phyloP scores from a whole-genome alignment of 2,888 invertebrate species.

The Stomorhina lunata region DNA sequence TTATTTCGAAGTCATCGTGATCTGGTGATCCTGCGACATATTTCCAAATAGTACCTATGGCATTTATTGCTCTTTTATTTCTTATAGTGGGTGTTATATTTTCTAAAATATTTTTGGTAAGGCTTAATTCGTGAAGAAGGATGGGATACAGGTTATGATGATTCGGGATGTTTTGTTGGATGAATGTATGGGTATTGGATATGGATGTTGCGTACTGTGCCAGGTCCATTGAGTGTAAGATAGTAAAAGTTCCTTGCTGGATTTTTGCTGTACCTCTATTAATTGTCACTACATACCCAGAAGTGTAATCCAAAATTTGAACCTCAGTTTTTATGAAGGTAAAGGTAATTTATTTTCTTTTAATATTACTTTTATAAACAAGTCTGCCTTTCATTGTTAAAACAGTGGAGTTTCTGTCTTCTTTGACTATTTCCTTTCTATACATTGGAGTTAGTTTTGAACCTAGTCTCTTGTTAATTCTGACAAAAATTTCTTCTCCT shows the following conservation, averaged over 20 bases:
- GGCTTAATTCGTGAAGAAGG: no score
- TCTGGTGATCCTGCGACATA: conserved; percentile 20
- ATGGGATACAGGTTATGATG: no score
- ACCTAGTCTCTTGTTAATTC: conserved; percentile 33
- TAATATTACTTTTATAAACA: conserved; percentile 5
- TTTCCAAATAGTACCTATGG: conserved; percentile 25
- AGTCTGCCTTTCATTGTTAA: not conserved
- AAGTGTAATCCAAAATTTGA: conserved; percentile 3
- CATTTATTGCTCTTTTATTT: conserved; percentile 35
- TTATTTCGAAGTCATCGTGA: conserved; percentile 31
- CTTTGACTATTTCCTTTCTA: not conserved
- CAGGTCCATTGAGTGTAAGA: not conserved
- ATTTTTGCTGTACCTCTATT: not conserved
- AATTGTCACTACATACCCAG: not conserved
- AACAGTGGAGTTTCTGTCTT: not conserved
- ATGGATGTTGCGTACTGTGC: no score
- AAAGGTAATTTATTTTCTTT: no score
- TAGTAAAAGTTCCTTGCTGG: not conserved
- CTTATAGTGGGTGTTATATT: no score
- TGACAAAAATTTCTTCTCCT: no score
- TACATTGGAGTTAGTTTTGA: conserved; percentile 2
- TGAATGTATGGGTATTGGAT: not conserved
- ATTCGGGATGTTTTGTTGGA: not conserved
- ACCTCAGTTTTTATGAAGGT: conserved; percentile 1
- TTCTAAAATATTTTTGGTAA: no score